These are phyloP conservation scores for Nebria brevicollis DNA, from an alignment of 2,888 invertebrate species.

Conservation along the genomic window DNA sequence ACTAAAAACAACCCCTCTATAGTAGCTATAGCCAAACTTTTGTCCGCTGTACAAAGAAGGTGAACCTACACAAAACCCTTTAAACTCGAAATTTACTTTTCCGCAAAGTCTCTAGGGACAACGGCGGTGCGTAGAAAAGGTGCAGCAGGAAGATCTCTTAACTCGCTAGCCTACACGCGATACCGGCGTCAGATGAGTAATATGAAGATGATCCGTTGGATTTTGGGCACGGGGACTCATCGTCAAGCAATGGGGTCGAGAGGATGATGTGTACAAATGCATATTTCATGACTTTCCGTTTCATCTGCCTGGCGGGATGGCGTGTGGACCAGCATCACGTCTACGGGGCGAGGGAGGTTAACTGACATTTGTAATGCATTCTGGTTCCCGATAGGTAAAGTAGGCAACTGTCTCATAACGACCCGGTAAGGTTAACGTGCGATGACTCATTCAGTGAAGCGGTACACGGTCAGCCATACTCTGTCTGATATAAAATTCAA, in stretches of 20 bases:
- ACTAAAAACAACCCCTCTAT: background rate
- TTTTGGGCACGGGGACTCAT: constrained; percentile 14
- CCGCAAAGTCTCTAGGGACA: background rate
- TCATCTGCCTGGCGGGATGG: constrained; percentile 48
- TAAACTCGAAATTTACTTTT: constrained; percentile 22
- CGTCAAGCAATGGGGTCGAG: background rate
- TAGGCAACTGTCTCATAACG: background rate
- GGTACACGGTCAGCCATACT: constrained; percentile 21
- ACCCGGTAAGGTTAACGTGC: background rate
- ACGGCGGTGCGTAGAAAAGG: constrained; percentile 33
- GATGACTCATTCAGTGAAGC: constrained; percentile 23
- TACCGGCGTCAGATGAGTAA: constrained; percentile 38
- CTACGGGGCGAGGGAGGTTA: background rate
- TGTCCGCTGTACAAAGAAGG: background rate
- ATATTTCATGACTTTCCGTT: constrained; percentile 57
- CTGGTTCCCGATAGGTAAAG: background rate
- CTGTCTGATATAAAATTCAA: constrained; percentile 29
- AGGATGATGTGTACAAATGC: constrained; percentile 55
- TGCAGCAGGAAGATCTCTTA: constrained; percentile 27
- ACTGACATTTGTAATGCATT: constrained; percentile 23
- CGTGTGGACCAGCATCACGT: background rate
- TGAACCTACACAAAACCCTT: background rate
- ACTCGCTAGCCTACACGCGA: background rate
- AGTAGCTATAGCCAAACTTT: background rate
- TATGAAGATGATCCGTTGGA: constrained; percentile 44